Conservation (phyloP, 2,888 invertebrate species). For the Tribolium freemani region DNA sequence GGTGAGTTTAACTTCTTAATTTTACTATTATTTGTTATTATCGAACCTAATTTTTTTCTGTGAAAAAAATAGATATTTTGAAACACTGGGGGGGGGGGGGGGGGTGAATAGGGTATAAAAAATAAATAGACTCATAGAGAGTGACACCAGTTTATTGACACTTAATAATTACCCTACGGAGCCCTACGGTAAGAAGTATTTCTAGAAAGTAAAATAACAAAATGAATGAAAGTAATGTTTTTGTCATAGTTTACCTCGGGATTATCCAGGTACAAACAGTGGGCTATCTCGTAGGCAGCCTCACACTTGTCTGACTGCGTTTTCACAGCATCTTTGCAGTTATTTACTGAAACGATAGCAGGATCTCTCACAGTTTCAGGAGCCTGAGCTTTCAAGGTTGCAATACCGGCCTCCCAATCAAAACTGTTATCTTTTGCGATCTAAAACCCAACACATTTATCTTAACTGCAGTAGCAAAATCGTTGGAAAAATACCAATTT, state of each 20-base stretch:
- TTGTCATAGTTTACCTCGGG: conserved; percentile 60
- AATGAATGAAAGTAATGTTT: neutral
- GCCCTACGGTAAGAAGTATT: conserved; percentile 11
- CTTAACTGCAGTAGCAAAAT: conserved; percentile 1
- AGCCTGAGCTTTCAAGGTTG: conserved; percentile 68
- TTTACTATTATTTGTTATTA: too few relatives aligned
- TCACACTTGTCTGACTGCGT: conserved; percentile 69
- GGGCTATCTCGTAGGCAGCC: conserved; percentile 69
- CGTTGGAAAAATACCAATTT: conserved; percentile 67
- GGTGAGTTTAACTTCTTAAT: too few relatives aligned
- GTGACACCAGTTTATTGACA: neutral
- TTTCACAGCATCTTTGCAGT: conserved; percentile 69
- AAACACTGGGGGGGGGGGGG: neutral
- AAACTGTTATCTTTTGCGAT: conserved; percentile 59
- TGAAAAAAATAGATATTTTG: too few relatives aligned
- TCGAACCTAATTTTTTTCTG: too few relatives aligned
- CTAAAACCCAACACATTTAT: conserved; percentile 37
- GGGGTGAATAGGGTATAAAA: neutral
- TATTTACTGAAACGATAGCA: conserved; percentile 67
- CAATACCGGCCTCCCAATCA: conserved; percentile 69
- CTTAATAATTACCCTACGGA: neutral
- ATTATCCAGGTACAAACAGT: conserved; percentile 71
- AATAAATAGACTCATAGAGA: neutral
- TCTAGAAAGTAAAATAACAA: neutral
- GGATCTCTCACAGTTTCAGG: conserved; percentile 68